Base-by-base conservation (phyloP, 2,797 vertebrate species). In the Spea hammondii region DNA sequence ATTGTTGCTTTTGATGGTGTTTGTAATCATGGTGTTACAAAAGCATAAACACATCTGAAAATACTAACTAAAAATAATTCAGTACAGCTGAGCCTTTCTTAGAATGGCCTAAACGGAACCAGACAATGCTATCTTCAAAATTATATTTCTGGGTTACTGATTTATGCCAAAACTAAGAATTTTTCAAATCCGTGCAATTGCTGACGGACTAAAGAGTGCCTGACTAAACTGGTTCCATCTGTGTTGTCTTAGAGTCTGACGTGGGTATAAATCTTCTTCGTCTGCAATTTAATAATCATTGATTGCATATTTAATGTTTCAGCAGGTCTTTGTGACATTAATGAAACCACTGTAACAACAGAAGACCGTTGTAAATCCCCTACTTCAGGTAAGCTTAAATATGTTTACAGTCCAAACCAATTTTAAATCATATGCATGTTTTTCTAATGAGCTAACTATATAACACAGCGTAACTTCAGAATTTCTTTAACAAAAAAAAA, bases 291-390 rank as follows among this genome's bases (percentile, higher is more conserved):
- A 32, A 5, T 81, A 47, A 79, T 79, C 60, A 67, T 47, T 72
- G 72, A 54, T 0, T 74, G 71, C 83, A 68, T 12, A 10, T 84
- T 83, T 65, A 88, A 50, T 90, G 83, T 88, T 85, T 85, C 82
- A 90, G 87, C 93, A 91, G 97, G 97, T 88, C 93, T 99, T 9
- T 98, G 96, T 78, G 97, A 99, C 84, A 99, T 99, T 84, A 99
- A 92, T 70, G 97, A 99, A 88, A 93, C 95, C 76, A 94, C 95
- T 0, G 83, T 92, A 59, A 94, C 96, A 57, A 95, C 96, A 79
- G 97, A 99, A 79, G 97, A 99, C 86, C 95, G 95, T 86, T 99
- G 97, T 94, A 99, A 99, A 85, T 99, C 97, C 0, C 97, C 97
- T 9, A 99, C 97, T 76, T 98, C 97, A 92, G 97, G 97, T 99